Base-by-base conservation (phyloP, 2,113 vertebrate species). In the Eulacestoma nigropectus region DNA sequence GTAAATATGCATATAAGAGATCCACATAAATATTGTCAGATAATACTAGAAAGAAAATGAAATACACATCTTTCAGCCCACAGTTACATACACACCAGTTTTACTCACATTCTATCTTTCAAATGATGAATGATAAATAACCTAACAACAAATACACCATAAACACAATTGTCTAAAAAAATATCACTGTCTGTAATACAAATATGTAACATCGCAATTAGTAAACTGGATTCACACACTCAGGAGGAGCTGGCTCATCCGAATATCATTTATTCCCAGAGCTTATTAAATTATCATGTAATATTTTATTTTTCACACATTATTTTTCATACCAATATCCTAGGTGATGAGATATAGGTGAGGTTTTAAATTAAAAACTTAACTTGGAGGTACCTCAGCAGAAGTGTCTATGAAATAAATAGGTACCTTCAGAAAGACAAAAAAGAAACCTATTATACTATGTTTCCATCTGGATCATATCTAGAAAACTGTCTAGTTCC, bases 361-460 rank as follows among this genome's bases (percentile, higher is more conserved):
- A 85, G 10, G 16, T 80, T 90, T 88, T 41, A 80, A 87, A 86
- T 74, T 57, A 62, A 69, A 94, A 85, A 49, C 23, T 30, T 47
- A 7, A 49, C 29, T 82, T 64, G 26, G 32, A 90, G 8, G 11
- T 30, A 68, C 3, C 26, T 73, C 46, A 69, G 44, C 32, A 67
- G 25, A 93, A 76, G 19, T 10, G 3, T 69, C 32, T 52, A 33
- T 59, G 78, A 77, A 94, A 86, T 50, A 87, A 87, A 84, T 4
- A 57, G 22, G 9, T 42, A 78, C 6, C 19, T 70, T 81, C 84
- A 81, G 21, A 84, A 74, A 77, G 69, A 68, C 35, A 93, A 65
- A 50, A 7, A 84, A 81, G 49, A 84, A 87, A 30, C 5, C 22
- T 70, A 49, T 15, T 47, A 39, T 26, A 49, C 18, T n/a, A 21